phyloP scores from a whole-genome alignment of 2,113 vertebrate genomes.

The Oncorhynchus masou region DNA sequence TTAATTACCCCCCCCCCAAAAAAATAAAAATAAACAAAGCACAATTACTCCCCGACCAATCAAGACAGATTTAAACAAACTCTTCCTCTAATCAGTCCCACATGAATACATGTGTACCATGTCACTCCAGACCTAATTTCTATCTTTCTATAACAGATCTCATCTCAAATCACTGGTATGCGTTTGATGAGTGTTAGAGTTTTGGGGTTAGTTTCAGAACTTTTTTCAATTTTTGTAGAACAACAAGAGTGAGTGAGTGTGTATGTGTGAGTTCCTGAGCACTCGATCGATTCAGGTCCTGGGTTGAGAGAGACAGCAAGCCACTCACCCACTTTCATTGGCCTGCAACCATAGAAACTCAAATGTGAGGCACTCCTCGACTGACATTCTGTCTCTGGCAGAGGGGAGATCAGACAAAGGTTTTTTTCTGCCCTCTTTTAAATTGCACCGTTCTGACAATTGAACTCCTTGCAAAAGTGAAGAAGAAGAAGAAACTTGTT shows the following conservation, averaged over 20 bases:
- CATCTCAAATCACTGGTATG: slow-evolving; percentile 32
- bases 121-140: slow-evolving; percentile 51
- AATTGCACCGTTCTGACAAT: slow-evolving; percentile 21
- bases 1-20: slow-evolving; percentile 12
- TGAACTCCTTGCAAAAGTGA: slow-evolving; percentile 19
- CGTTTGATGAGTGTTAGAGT: slow-evolving; percentile 23
- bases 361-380: slow-evolving; percentile 12
- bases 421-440: slow-evolving; percentile 25
- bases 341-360: slow-evolving; percentile 7
- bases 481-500: slow-evolving; percentile 11
- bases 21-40: slow-evolving; percentile 17
- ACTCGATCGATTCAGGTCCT: slow-evolving; percentile 25
- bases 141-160: slow-evolving; percentile 38
- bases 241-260: neutral
- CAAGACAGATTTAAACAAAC: slow-evolving; percentile 73
- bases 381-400: slow-evolving; percentile 33
- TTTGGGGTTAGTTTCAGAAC: neutral
- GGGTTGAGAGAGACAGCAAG: neutral
- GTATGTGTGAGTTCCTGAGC: neutral
- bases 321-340: no score
- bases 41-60: slow-evolving; percentile 72
- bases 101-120: slow-evolving; percentile 46
- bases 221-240: neutral
- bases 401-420: slow-evolving; percentile 22
- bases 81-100: slow-evolving; percentile 71